Evolutionary conservation across 2,888 invertebrate genomes (phyloP), one percentile per base, ranked within the genome.

Genomic region (Ashinkailepas kermadecensis): DNA sequence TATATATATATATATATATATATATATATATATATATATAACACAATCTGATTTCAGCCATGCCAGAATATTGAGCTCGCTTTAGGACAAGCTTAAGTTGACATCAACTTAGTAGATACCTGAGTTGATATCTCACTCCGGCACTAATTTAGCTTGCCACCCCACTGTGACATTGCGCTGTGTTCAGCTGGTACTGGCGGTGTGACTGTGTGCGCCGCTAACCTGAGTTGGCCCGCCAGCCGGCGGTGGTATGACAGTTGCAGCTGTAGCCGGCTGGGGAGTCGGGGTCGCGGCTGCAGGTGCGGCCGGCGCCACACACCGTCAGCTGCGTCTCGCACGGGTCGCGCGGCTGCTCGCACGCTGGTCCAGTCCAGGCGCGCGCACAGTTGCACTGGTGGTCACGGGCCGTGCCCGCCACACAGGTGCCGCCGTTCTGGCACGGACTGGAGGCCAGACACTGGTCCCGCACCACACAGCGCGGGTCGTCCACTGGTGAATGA

Each of bases 351-450:
- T 13, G 56, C 21, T 74, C 74, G 54, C 74, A 74, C 21, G 9
- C 12, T 2, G 54, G 54, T 0, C 79, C 79, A 4, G 0, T 23
- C 79, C 79, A 79, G 58, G 59, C 58, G 58, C 12, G 25, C 10
- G 58, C 15, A n/a, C 79, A 79, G n/a, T 58, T n/a, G 25, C 79
- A 79, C 58, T 79, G 79, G 59, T 57, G 25, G 25, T 58, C 13
- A 23, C 23, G 57, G 21, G 79, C 58, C 1, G 23, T 9, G 23
- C 57, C 58, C 25, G 15, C 15, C 23, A 79, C 25, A 21, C 79
- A 79, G 15, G 79, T 58, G 58, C 79, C 79, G 10, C 79, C 79
- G 59, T 79, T 79, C 58, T 79, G 57, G 79, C 79, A 79, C 23
- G 79, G 79, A 11, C 23, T 79, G 79, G 12, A n/a, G 25, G 79